A percentile compares a stretch with the other conserved stretches of the same genome.
Conservation (phyloP, 2,113 vertebrate genomes). For the Hippocampus mohnikei region DNA sequence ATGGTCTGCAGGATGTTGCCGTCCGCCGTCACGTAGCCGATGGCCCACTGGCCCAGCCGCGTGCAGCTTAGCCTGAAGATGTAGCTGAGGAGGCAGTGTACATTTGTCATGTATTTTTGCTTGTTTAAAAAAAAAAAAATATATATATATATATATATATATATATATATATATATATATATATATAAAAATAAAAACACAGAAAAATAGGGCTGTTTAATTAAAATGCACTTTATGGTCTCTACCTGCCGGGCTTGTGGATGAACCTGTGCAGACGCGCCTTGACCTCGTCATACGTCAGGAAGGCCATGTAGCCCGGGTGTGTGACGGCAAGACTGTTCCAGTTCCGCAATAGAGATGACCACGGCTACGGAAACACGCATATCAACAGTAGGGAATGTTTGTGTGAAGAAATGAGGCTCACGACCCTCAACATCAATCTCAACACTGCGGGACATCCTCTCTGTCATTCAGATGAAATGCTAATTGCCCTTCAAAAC, state of each 20-base stretch:
- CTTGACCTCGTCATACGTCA: constrained; percentile 97
- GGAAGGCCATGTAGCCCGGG: constrained; percentile 97
- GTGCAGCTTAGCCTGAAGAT: constrained; percentile 98
- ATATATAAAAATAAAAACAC: too few species aligned
- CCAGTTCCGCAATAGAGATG: constrained; percentile 96
- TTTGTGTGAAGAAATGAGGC: not conserved
- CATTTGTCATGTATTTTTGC: not conserved
- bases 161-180: too few species aligned
- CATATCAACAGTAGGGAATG: not conserved
- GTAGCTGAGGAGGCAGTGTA: constrained; percentile 73
- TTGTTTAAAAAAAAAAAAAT: too few species aligned
- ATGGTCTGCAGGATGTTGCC: constrained; percentile 99
- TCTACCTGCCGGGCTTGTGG: constrained; percentile 95
- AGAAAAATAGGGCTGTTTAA: too few species aligned
- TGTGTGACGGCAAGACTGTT: constrained; percentile 97
- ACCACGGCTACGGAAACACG: constrained; percentile 83
- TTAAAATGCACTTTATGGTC: not conserved
- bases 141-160: too few species aligned
- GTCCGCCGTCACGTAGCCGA: constrained; percentile 96
- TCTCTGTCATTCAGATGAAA: not conserved
- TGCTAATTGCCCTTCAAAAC: not conserved
- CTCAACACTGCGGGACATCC: not conserved
- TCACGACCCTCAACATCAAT: not conserved
- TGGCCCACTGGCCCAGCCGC: constrained; percentile 96
- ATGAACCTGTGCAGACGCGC: constrained; percentile 96